Evolutionary conservation across 2,888 invertebrate species (phyloP), one percentile per base, ranked within the genome.

Genomic region (Pediacus dermestoides): DNA sequence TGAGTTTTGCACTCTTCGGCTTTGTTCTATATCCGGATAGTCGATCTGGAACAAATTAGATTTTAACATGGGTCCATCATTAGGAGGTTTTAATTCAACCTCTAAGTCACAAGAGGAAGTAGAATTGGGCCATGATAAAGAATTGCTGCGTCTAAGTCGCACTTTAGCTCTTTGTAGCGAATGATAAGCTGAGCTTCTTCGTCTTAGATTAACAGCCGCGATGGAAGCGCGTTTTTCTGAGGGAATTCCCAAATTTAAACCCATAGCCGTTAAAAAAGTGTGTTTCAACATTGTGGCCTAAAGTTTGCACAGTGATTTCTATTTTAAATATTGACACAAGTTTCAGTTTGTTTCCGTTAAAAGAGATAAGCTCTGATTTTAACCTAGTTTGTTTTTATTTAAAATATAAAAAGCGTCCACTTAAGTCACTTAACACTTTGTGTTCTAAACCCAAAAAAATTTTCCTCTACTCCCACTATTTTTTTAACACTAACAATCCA

Each of bases 1-100:
- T 31, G 66, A 63, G 49, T 63, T 60, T 48, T 60, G 62, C 41
- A 60, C 47, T 57, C 64, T 58, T 57, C 64, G 59, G 49, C 49
- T 61, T 50, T 65, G 64, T 40, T 69, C 69, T 44, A 66, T 63
- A 44, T 82, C 81, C 52, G 82, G 82, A 68, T 83, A 83, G 70
- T 84, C 83, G 69, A 84, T 82, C 84, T 84, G 73, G 2, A 75
- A 71, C 12, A 46, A n/a, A n/a, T n/a, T n/a, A n/a, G n/a, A n/a
- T n/a, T n/a, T n/a, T n/a, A n/a, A n/a, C n/a, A n/a, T n/a, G n/a
- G n/a, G n/a, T n/a, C n/a, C n/a, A n/a, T n/a, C n/a, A n/a, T n/a
- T n/a, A n/a, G n/a, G n/a, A n/a, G n/a, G n/a, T n/a, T n/a, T n/a
- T n/a, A 37, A 3, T 14, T 4, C 15, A 28, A 16, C 13, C 16